Evolutionary conservation across 2,797 vertebrate genomes (phyloP).

Genomic region (Anolis apletophallus): DNA sequence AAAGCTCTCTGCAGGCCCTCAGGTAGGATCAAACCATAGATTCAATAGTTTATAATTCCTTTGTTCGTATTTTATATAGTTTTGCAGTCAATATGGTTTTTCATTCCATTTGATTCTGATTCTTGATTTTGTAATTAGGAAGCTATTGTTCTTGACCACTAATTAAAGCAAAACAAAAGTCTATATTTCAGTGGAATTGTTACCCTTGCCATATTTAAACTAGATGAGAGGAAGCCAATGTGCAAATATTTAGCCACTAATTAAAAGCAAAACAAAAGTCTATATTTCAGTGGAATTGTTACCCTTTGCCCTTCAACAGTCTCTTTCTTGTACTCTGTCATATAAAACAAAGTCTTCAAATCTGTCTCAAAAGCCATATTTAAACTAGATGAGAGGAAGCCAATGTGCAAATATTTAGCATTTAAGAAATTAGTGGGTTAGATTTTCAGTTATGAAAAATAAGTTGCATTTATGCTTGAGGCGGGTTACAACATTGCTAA

Average conservation of each 20-base stretch:
- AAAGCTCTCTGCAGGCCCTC: conserved; percentile 33
- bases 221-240: background rate
- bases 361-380: conserved; percentile 16
- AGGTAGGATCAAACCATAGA: background rate
- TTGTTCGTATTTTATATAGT: conserved; percentile 31
- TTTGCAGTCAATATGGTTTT: background rate
- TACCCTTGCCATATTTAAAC: background rate
- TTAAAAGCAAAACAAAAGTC: too few relatives aligned
- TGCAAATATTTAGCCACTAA: conserved; percentile 23
- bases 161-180: background rate
- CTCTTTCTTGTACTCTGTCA: background rate
- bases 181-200: background rate
- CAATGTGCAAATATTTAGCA: conserved; percentile 5
- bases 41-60: conserved; percentile 25
- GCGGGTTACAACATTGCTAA: too few relatives aligned
- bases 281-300: too few relatives aligned
- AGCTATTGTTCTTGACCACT: conserved; percentile 15
- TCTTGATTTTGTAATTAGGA: background rate
- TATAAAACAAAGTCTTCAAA: background rate
- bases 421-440: background rate
- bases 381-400: background rate
- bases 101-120: background rate
- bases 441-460: conserved; percentile 34
- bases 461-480: conserved; percentile 41
- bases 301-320: background rate